Conservation (phyloP, 2,888 invertebrate species). For the Rhingia rostrata region DNA sequence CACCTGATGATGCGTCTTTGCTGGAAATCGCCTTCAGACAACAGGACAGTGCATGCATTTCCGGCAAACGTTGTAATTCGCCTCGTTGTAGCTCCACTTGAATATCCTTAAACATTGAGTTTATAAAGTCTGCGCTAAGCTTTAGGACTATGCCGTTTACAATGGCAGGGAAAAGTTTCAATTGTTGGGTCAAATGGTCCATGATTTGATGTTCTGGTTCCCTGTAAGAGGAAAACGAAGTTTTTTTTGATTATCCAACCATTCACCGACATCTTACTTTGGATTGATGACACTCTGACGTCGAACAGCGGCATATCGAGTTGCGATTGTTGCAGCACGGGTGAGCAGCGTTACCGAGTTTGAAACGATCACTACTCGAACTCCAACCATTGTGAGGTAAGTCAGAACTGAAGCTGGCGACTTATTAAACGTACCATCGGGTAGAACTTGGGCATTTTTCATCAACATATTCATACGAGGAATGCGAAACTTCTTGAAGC, state of each 20-base stretch:
- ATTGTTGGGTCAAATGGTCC: constrained; percentile 96
- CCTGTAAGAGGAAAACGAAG: constrained; percentile 82
- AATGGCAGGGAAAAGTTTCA: constrained; percentile 93
- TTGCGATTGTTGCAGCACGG: constrained; percentile 93
- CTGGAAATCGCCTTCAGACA: constrained; percentile 94
- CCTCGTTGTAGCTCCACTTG: constrained; percentile 90
- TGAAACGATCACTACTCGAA: constrained; percentile 90
- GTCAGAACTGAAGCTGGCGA: constrained; percentile 91
- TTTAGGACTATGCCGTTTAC: constrained; percentile 91
- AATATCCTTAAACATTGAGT: constrained; percentile 88
- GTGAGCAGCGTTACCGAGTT: constrained; percentile 89
- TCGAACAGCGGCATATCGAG: constrained; percentile 94
- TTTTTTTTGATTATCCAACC: not conserved
- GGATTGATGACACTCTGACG: constrained; percentile 93
- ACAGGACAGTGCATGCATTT: constrained; percentile 93
- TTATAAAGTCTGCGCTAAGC: constrained; percentile 89
- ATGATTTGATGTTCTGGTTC: constrained; percentile 94
- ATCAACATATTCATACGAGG: constrained; percentile 95
- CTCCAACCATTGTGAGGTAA: constrained; percentile 94
- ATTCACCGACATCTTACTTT: constrained; percentile 83
- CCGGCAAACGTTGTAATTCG: constrained; percentile 90
- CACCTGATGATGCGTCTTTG: constrained; percentile 87
- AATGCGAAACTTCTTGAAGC: constrained; percentile 92
- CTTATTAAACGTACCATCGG: constrained; percentile 93
- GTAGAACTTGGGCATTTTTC: constrained; percentile 95